Percentiles rank a stretch among this genome's conserved stretches.
Evolutionary conservation across 2,888 invertebrate species (phyloP).

Genomic region (Diarsia rubi): DNA sequence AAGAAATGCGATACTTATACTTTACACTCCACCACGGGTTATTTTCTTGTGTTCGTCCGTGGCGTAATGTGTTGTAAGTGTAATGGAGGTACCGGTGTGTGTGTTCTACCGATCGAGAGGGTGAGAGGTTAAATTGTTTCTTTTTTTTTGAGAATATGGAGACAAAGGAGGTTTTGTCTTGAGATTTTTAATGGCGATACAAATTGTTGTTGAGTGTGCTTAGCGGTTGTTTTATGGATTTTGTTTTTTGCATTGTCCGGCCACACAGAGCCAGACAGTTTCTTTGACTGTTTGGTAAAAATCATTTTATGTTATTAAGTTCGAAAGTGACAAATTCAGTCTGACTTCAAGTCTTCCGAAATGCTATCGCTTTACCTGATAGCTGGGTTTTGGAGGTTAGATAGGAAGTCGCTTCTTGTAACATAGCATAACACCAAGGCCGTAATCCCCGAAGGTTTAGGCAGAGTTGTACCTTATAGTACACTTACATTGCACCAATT

Average conservation of each 20-base stretch:
- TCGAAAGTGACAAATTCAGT: not conserved
- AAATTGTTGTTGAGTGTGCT: constrained; percentile 10
- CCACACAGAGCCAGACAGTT: not conserved
- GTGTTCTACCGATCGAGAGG: constrained; percentile 33
- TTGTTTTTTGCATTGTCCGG: not conserved
- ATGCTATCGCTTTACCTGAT: not conserved
- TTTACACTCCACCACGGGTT: constrained; percentile 65
- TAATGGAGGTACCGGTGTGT: constrained; percentile 51
- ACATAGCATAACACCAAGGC: not conserved
- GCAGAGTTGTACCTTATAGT: not conserved
- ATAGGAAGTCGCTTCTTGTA: not conserved
- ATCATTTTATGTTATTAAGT: not conserved
- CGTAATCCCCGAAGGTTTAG: not conserved
- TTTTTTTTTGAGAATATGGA: constrained; percentile 24
- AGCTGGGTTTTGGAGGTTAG: not conserved
- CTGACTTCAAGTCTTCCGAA: not conserved
- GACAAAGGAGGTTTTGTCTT: constrained; percentile 17
- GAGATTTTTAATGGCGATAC: constrained; percentile 23
- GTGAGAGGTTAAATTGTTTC: constrained; percentile 34
- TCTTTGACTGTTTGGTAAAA: not conserved
- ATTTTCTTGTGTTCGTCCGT: constrained; percentile 65
- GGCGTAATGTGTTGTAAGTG: constrained; percentile 47
- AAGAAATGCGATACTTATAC: constrained; percentile 78
- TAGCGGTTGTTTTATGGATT: not conserved
- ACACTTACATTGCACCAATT: not conserved